Evolutionary conservation across 1,140 invertebrate species (phyloP), one percentile per base, ranked within the genome.

Genomic region (Varroa destructor): DNA sequence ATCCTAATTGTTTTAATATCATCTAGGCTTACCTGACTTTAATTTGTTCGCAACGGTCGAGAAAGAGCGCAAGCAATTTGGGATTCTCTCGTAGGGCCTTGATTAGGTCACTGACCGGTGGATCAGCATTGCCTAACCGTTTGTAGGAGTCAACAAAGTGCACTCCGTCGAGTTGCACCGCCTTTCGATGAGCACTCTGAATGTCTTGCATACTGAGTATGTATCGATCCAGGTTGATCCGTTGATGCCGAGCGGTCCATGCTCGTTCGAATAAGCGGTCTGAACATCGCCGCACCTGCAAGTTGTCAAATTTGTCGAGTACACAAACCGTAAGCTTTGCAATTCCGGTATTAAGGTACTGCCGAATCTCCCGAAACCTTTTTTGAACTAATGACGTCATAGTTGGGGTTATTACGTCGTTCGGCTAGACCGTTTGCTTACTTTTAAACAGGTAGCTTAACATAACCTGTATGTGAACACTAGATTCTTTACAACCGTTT

Each of bases 81-180:
- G 92, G 90, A 43, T 87, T 88, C 71, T 87, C 86, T 73, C 90
- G 83, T 37, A 96, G 78, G 74, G 85, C 84, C 77, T 85, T 85
- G 25, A 96, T 79, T 56, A 94, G 85, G 76, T 92, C 88, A 43
- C 88, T 87, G 75, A 91, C 87, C 56, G 87, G 80, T 36, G 86
- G 85, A 77, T 89, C 86, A 83, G 93, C 82, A 78, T 89, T 90
- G 76, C 87, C 86, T 71, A 95, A 80, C 64, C 87, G 85, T 81
- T 92, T 91, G 78, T 92, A 90, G 43, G 87, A 89, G 79, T 96
- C 90, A 55, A 93, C 81, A 80, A 97, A 96, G 70, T 86, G 84
- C 1, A 88, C 86, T 76, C 85, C 85, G 75, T 91, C 88, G 40
- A 94, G 82, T 56, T 84, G 80, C 78, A 88, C 89, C 6, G 89